Base-by-base conservation (phyloP, 2,113 vertebrate species). In the Stercorarius parasiticus region DNA sequence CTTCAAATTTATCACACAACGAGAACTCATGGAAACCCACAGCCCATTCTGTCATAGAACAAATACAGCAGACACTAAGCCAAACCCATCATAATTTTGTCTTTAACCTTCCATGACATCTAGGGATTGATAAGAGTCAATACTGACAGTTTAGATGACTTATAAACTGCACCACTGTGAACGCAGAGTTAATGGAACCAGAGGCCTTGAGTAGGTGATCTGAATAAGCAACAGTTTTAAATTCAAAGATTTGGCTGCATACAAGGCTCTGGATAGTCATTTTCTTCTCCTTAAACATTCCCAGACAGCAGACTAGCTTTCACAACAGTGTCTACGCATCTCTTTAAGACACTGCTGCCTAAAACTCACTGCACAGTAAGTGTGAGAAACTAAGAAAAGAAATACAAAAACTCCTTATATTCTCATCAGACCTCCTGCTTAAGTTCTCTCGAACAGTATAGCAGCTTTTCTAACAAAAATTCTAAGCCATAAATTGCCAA, bases 1-100 rank as follows among this genome's bases (percentile, higher is more conserved):
- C 66, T 70, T 94, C 49, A 90, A 80, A 77, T 1, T 4, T n/a
- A 2, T 0, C 4, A 2, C n/a, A 58, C 0, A 0, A 32, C 0
- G 0, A 38, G 20, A 96, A 61, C 62, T 72, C 71, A 71, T 1
- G 34, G 49, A 80, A 93, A 74, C 47, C 21, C 29, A 69, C 7
- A 62, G 34, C 15, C 12, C 42, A 40, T 45, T 45, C 59, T 62
- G 20, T 20, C 40, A 40, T 61, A 40, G 14, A 59, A 67, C 10
- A 84, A 91, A 79, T 22, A 62, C 6, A 43, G 34, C 9, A 85
- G 30, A 93, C 9, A 40, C 5, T 27, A 65, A 87, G 18, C 2
- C 38, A 79, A 81, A 76, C n/a, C 55, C 58, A 84, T 20, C 27
- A 15, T 13, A 69, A 83, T 21, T 86, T 72, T 42, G 25, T 70